Evolutionary conservation across 2,888 invertebrate species (phyloP).

Genomic region (Elysia crispata): DNA sequence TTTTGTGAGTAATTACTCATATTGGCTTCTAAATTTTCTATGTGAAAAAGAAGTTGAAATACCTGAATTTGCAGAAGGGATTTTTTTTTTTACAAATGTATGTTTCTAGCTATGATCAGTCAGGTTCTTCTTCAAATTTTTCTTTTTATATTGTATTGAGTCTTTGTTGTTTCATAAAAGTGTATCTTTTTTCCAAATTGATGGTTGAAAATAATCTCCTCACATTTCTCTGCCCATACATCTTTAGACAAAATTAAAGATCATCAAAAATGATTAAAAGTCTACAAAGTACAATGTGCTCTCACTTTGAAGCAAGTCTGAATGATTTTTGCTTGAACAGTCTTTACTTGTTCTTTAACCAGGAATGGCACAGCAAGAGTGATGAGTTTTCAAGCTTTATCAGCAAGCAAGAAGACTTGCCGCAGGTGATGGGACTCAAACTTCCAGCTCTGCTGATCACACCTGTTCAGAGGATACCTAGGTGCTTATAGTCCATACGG

Average conservation of each 20-base stretch:
- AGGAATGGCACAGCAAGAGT: conserved; percentile 74
- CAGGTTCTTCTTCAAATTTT: too few relatives aligned
- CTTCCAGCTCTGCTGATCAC: conserved; percentile 86
- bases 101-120: too few relatives aligned
- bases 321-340: background rate
- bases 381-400: conserved; percentile 71
- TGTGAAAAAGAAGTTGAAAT: too few relatives aligned
- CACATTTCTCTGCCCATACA: background rate
- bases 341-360: conserved; percentile 6
- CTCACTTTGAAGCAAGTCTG: background rate
- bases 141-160: background rate
- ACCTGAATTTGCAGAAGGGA: too few relatives aligned
- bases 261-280: background rate
- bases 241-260: background rate
- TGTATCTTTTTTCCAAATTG: background rate
- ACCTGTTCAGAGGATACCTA: conserved; percentile 87
- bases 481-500: too few relatives aligned
- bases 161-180: background rate
- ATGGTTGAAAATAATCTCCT: background rate
- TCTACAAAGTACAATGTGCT: background rate
- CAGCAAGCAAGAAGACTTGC: conserved; percentile 82
- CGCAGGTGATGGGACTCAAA: conserved; percentile 84
- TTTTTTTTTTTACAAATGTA: too few relatives aligned
- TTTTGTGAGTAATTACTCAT: too few relatives aligned
- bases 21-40: too few relatives aligned